phyloP scores from a whole-genome alignment of 2,888 invertebrate genomes.

The Callinectes sapidus region DNA sequence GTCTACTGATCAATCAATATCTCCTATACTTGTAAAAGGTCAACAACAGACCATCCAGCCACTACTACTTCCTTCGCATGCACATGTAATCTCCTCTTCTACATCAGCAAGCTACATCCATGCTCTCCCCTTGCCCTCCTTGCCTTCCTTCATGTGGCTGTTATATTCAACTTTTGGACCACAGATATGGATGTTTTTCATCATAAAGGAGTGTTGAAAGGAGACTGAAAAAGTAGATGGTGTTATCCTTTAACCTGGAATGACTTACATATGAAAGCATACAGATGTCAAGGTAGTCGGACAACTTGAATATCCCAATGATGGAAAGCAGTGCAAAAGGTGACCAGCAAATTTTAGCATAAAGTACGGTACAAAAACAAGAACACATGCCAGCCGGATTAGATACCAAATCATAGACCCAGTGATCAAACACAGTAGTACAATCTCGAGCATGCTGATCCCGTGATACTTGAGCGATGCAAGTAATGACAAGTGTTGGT shows the following conservation, averaged over 20 bases:
- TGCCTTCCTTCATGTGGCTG: neutral
- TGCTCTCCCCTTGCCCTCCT: neutral
- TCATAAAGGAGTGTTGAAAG: constrained; percentile 28
- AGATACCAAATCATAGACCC: constrained; percentile 63
- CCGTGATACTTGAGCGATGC: constrained; percentile 62
- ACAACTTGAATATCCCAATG: constrained; percentile 68
- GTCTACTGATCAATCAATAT: neutral
- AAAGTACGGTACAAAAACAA: constrained; percentile 61
- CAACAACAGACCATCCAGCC: neutral
- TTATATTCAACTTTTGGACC: neutral
- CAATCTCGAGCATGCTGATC: constrained; percentile 59
- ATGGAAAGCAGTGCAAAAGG: constrained; percentile 66
- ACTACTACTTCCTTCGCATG: neutral
- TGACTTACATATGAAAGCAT: constrained; percentile 71
- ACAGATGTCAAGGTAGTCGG: constrained; percentile 61
- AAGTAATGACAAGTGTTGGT: constrained; percentile 59
- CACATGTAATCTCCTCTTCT: neutral
- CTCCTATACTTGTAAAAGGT: neutral
- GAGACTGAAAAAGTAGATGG: constrained; percentile 45
- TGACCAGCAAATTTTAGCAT: constrained; percentile 57
- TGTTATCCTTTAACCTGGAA: constrained; percentile 70
- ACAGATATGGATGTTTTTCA: neutral
- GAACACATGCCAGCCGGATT: constrained; percentile 60
- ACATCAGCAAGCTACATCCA: neutral
- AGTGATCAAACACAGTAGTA: constrained; percentile 57